Evolutionary conservation across 1,140 invertebrate species (phyloP), one percentile per base, ranked within the genome.

Genomic region (Melanaphis sacchari): DNA sequence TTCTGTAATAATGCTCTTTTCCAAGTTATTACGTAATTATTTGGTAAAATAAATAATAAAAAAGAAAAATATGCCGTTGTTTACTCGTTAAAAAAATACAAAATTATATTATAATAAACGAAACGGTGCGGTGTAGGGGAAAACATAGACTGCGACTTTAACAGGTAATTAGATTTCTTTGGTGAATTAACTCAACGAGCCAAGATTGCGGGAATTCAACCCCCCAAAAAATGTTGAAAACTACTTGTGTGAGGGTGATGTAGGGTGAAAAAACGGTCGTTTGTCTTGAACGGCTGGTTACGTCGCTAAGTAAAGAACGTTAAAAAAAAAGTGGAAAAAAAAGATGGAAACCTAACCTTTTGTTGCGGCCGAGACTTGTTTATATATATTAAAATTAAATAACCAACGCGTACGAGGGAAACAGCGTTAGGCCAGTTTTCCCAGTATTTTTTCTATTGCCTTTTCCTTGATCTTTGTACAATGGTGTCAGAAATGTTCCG

Each of bases 141-240:
- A 49, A 41, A 59, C 24, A 66, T 54, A 84, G 46, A 82, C 81
- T 82, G 76, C 11, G 81, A 93, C 81, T 90, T 93, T 93, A 93
- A 93, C 91, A 93, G 91, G 91, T 93, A 93, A 93, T 93, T 93
- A 93, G 91, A 93, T 93, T 93, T 52, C 91, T 93, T 93, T 84
- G 81, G 91, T 84, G 76, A 92, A 84, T 92, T 92, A 92, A 82
- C 81, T 52, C n/a, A 15, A 41, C 41, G 43, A 11, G 43, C 21
- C 36, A 49, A 82, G 43, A 85, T 93, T 85, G 91, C 81, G 91
- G 26, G 24, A 90, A 66, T 31, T 31, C 21, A 54, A 54, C 49
- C 31, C 26, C 6, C 36, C 2, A 38, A 46, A 76, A 66, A 36
- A 31, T 22, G 11, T 2, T 26, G 41, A 89, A 52, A 8, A 43